Percentiles rank a stretch among this genome's conserved stretches.
Conservation (phyloP, 1,140 invertebrate genomes). For the Babylonia areolata region DNA sequence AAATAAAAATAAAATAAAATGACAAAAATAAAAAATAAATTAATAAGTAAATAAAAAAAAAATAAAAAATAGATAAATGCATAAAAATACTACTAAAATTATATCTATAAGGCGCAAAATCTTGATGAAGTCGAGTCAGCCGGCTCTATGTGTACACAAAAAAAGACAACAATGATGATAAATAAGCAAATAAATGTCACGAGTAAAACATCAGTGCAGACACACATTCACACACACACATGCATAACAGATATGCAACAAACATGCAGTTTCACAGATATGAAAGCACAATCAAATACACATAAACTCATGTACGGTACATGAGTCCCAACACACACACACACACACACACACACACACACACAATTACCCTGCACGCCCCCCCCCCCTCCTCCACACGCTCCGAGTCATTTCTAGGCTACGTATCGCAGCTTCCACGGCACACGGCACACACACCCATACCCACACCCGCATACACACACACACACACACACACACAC, state of each 20-base stretch:
- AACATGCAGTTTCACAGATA: no score
- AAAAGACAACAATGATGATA: not conserved
- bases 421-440: no score
- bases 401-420: no score
- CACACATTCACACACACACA: not conserved
- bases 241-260: no score
- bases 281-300: not conserved
- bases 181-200: not conserved
- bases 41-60: not conserved
- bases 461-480: not conserved
- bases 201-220: not conserved
- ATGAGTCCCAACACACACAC: not conserved
- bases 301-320: not conserved
- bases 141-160: not conserved
- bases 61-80: not conserved
- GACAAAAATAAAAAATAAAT: not conserved
- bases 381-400: no score
- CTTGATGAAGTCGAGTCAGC: no score
- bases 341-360: not conserved
- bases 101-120: no score
- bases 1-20: no score
- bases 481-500: not conserved
- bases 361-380: no score
- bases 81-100: not conserved
- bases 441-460: not conserved